phyloP scores from a whole-genome alignment of 2,888 invertebrate species.

The Lottia scabra region DNA sequence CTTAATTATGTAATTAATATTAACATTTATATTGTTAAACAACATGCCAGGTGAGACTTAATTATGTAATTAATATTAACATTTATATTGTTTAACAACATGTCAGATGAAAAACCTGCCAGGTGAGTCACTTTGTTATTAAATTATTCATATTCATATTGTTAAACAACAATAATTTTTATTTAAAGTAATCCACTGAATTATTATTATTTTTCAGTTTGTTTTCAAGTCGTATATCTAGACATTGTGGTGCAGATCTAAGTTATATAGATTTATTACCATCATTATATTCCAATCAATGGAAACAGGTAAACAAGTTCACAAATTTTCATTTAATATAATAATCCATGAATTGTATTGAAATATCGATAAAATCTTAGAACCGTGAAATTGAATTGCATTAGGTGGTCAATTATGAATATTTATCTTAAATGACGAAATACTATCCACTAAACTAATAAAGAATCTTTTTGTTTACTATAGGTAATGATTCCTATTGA shows the following conservation, averaged over 20 bases:
- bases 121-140: too few relatives aligned
- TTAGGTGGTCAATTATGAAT: too few relatives aligned
- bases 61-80: too few relatives aligned
- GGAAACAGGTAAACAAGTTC: slow-evolving; percentile 69
- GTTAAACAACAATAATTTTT: too few relatives aligned
- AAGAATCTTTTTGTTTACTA: slow-evolving; percentile 13
- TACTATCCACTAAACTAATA: background rate
- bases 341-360: background rate
- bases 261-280: slow-evolving; percentile 76
- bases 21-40: slow-evolving; percentile 70
- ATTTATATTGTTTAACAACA: too few relatives aligned
- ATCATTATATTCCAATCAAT: slow-evolving; percentile 74
- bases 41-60: slow-evolving; percentile 65
- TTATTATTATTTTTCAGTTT: slow-evolving; percentile 69
- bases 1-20: slow-evolving; percentile 65
- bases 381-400: too few relatives aligned
- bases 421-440: too few relatives aligned
- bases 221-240: slow-evolving; percentile 75
- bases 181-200: slow-evolving; percentile 16
- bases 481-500: slow-evolving; percentile 68
- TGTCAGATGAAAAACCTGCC: too few relatives aligned
- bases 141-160: too few relatives aligned
- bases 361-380: too few relatives aligned
- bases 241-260: slow-evolving; percentile 78
- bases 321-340: background rate